A percentile compares a stretch with the other conserved stretches of the same genome.
These are phyloP conservation scores for Lophotis ruficrista DNA, from an alignment of 2,113 vertebrate species.

Conservation along the genomic window DNA sequence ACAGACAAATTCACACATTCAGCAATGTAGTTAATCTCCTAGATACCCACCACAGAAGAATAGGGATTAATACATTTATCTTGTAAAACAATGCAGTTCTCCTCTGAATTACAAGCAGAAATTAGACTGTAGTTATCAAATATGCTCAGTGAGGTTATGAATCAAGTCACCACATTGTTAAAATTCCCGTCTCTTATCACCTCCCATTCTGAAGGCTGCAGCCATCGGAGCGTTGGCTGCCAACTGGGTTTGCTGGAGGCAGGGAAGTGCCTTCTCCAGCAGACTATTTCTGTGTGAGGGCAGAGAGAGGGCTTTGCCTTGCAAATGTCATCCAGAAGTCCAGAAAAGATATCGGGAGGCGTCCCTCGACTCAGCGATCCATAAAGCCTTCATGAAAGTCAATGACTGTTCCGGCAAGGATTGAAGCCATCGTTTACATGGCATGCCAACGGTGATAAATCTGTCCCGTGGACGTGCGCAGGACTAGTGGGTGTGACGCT, in stretches of 20 bases:
- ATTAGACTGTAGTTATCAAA: conserved; percentile 70
- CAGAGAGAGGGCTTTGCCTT: conserved; percentile 63
- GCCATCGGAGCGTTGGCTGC: conserved; percentile 21
- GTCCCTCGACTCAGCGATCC: conserved; percentile 56
- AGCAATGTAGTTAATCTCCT: conserved; percentile 71
- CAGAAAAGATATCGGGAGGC: conserved; percentile 29
- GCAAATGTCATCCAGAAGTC: conserved; percentile 65
- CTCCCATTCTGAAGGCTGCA: conserved; percentile 30
- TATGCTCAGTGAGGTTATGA: conserved; percentile 69
- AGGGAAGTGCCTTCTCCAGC: conserved; percentile 55
- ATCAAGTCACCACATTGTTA: conserved; percentile 64
- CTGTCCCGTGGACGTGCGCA: background rate
- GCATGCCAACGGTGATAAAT: conserved; percentile 36
- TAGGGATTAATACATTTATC: conserved; percentile 74
- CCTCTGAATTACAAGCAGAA: conserved; percentile 72
- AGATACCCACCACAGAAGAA: conserved; percentile 71
- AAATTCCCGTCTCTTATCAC: conserved; percentile 53
- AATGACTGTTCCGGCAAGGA: conserved; percentile 50
- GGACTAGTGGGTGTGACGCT: background rate
- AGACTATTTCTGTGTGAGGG: conserved; percentile 53
- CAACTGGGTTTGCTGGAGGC: conserved; percentile 56
- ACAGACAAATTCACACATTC: conserved; percentile 73
- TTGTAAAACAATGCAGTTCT: conserved; percentile 72
- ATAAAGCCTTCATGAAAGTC: conserved; percentile 74
- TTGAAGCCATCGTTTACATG: conserved; percentile 50